Evolutionary conservation across 2,113 vertebrate species (phyloP).

Genomic region (Pseudolaguvia tuberculata): DNA sequence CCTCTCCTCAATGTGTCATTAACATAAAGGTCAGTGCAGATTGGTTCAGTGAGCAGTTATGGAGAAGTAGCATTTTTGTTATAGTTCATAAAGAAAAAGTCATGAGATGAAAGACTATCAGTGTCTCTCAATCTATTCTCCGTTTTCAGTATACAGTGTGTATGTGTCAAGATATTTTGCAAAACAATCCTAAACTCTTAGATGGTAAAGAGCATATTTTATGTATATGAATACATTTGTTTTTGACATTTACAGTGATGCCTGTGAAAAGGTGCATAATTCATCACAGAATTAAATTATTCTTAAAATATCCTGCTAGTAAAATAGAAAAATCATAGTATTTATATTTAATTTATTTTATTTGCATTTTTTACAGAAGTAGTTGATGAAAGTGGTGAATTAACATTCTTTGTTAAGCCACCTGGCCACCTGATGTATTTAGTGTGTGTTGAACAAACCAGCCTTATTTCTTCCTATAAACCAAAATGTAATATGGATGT

Average conservation of each 20-base stretch:
- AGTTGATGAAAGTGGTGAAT: too few relatives aligned
- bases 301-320: neutral
- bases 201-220: conserved; percentile 9
- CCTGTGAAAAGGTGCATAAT: conserved; percentile 40
- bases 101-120: conserved; percentile 48
- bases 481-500: too few relatives aligned
- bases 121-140: conserved; percentile 27
- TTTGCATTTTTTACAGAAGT: too few relatives aligned
- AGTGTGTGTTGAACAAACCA: too few relatives aligned
- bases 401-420: too few relatives aligned
- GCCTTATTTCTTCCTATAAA: too few relatives aligned
- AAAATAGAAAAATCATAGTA: too few relatives aligned
- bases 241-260: conserved; percentile 41
- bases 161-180: neutral
- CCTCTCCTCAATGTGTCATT: conserved; percentile 58
- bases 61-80: conserved; percentile 50
- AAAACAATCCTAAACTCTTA: conserved; percentile 6
- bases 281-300: conserved; percentile 34
- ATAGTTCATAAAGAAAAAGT: conserved; percentile 39
- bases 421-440: too few relatives aligned
- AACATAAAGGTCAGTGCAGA: conserved; percentile 65
- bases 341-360: too few relatives aligned
- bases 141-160: conserved; percentile 3
- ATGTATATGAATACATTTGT: conserved; percentile 24
- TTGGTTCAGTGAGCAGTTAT: conserved; percentile 51